Evolutionary conservation across 2,113 vertebrate genomes (phyloP).

Genomic region (Oncorhynchus nerka): DNA sequence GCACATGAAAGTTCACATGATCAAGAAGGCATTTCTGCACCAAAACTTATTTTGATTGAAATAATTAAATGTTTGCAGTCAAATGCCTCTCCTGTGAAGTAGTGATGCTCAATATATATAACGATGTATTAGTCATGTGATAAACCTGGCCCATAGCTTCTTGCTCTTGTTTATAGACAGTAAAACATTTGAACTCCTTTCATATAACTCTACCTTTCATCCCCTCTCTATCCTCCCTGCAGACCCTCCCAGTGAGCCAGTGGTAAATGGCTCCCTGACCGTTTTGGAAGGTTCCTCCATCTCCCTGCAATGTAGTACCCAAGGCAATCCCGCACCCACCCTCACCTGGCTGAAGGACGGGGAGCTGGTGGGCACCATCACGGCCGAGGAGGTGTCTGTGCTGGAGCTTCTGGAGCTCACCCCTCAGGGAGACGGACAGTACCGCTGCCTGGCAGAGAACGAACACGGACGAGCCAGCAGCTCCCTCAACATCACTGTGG

Average conservation of each 20-base stretch:
- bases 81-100: no score
- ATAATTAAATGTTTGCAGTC: rapidly evolving
- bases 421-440: constrained; percentile 79
- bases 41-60: no score
- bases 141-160: no score
- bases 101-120: no score
- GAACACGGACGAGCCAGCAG: constrained; percentile 82
- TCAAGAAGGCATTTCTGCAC: no score
- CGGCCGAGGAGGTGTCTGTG: constrained; percentile 78
- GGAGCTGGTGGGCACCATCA: constrained; percentile 82
- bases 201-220: neutral
- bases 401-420: constrained; percentile 77
- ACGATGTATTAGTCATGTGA: no score
- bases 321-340: constrained; percentile 83
- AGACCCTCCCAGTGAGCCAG: constrained; percentile 84
- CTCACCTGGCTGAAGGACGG: constrained; percentile 88
- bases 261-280: constrained; percentile 78
- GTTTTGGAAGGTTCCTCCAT: constrained; percentile 76
- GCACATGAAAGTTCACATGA: no score
- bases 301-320: constrained; percentile 79
- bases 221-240: neutral
- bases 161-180: no score
- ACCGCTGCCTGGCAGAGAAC: constrained; percentile 88
- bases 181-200: neutral
- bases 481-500: constrained; percentile 85